phyloP scores from a whole-genome alignment of 37 sponge, comb jelly and placozoan genomes.

The Bolinopsis microptera region DNA sequence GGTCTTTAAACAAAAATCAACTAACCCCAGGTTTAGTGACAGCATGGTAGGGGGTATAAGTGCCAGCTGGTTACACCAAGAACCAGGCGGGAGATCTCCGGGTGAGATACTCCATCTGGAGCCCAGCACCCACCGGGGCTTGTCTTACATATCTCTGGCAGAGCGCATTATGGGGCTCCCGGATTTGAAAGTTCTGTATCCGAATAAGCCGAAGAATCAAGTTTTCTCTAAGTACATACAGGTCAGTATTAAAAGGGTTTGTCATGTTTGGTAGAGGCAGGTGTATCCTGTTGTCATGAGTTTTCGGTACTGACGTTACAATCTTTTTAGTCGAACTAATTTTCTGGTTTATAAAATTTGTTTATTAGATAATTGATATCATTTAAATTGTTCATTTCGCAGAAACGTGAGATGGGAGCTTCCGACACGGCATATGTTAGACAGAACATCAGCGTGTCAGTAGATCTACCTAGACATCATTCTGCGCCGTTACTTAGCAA shows the following conservation, averaged over 20 bases:
- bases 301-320: too few relatives aligned
- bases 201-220: background rate
- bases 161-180: conserved; percentile 18
- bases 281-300: too few relatives aligned
- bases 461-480: conserved; percentile 32
- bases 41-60: conserved; percentile 43
- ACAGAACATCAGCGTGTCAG: conserved; percentile 31
- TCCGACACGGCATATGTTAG: conserved; percentile 3
- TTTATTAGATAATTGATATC: too few relatives aligned
- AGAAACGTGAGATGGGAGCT: conserved; percentile 8
- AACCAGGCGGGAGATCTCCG: background rate
- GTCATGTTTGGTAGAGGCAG: too few relatives aligned
- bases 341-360: too few relatives aligned
- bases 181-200: conserved; percentile 3
- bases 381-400: too few relatives aligned
- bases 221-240: background rate
- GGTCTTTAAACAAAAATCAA: too few relatives aligned
- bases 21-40: conserved; percentile 58
- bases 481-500: background rate
- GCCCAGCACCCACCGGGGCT: conserved; percentile 17
- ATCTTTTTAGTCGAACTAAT: too few relatives aligned
- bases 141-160: conserved; percentile 18
- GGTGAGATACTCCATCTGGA: conserved; percentile 54
- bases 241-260: too few relatives aligned
- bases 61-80: conserved; percentile 52